Percentiles rank a stretch among this genome's conserved stretches.
These are phyloP conservation scores for Anaspis maculata DNA, from an alignment of 2,888 invertebrate species.

Conservation along the genomic window DNA sequence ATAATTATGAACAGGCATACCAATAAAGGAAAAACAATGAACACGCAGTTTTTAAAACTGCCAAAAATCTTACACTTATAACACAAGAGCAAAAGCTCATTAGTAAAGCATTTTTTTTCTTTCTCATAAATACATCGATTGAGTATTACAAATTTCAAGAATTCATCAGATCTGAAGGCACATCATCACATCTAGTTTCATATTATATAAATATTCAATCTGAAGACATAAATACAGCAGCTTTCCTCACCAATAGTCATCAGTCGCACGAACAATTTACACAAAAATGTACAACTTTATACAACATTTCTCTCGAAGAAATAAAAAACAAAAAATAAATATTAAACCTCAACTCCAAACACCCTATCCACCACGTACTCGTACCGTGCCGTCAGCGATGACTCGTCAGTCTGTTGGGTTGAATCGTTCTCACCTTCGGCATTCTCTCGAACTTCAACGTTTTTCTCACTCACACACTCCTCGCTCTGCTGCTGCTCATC, in stretches of 20 bases:
- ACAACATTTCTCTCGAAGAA: no score
- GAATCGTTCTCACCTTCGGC: conserved; percentile 16
- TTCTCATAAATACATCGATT: conserved; percentile 12
- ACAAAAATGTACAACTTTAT: conserved; percentile 15
- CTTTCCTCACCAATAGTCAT: no score
- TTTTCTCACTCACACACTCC: conserved; percentile 24
- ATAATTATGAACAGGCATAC: conserved; percentile 17
- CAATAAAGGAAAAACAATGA: conserved; percentile 22
- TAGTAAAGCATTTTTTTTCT: neutral
- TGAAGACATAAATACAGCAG: conserved; percentile 11
- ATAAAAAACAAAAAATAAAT: no score
- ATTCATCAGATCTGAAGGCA: conserved; percentile 37
- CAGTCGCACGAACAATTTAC: no score
- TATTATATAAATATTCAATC: conserved; percentile 13
- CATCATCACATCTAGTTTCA: conserved; percentile 32
- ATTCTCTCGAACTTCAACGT: conserved; percentile 34
- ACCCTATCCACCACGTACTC: conserved; percentile 78
- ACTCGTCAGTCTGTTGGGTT: conserved; percentile 1
- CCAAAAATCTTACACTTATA: neutral
- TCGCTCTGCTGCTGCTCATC: no score
- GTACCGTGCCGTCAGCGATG: conserved; percentile 56
- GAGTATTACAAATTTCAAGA: conserved; percentile 25
- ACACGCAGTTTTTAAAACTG: conserved; percentile 21
- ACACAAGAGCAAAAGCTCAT: no score
- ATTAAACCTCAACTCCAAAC: conserved; percentile 76